Evolutionary conservation across 2,113 vertebrate species (phyloP).

Genomic region (Lynx canadensis): DNA sequence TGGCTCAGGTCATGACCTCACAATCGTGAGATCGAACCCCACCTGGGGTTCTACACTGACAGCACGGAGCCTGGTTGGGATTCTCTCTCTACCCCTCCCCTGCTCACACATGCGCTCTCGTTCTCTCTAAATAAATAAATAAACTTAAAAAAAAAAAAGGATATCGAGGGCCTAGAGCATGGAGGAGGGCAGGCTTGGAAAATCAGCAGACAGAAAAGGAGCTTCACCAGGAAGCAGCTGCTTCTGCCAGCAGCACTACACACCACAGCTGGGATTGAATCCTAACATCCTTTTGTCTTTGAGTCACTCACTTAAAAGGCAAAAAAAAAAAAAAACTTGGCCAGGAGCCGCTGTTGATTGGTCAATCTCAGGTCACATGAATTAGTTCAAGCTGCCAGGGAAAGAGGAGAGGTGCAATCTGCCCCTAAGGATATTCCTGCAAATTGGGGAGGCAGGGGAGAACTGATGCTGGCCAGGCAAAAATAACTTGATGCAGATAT

Average conservation of each 20-base stretch:
- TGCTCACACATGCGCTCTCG: too few species aligned
- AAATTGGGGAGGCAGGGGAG: background rate
- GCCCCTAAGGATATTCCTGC: background rate
- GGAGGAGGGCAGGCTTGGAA: background rate
- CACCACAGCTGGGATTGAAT: background rate
- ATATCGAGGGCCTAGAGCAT: background rate
- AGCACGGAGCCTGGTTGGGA: too few species aligned
- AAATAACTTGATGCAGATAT: slow-evolving; percentile 2
- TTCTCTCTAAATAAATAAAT: too few species aligned
- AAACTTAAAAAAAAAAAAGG: background rate
- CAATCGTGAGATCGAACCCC: too few species aligned
- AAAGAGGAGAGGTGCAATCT: background rate
- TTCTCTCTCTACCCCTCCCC: too few species aligned
- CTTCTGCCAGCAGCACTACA: background rate
- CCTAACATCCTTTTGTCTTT: slow-evolving; percentile 48
- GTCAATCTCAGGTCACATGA: slow-evolving; percentile 50
- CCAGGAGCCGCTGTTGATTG: background rate
- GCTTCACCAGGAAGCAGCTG: background rate
- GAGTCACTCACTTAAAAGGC: background rate
- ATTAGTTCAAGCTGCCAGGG: background rate
- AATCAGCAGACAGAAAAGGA: background rate
- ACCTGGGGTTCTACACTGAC: too few species aligned
- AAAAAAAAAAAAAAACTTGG: background rate
- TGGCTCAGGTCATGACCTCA: too few species aligned
- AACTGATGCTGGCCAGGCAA: background rate